phyloP scores from a whole-genome alignment of 1,140 invertebrate genomes.

The Ditylenchus dipsaci region DNA sequence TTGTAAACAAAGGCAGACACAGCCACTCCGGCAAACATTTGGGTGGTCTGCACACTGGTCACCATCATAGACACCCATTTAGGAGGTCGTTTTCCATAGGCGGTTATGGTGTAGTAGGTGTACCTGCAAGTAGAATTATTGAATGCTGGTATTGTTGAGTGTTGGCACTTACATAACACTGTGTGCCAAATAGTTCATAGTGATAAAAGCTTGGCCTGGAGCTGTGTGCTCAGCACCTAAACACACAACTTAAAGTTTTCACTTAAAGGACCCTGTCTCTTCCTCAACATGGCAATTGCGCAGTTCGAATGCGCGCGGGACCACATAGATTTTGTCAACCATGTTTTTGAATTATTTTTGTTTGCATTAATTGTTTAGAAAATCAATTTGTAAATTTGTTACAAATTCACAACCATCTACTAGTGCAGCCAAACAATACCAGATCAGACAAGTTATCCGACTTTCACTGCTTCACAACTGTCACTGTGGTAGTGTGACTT shows the following conservation, averaged over 20 bases:
- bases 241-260: too few relatives aligned
- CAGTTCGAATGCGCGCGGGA: too few relatives aligned
- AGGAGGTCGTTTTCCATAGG: slow-evolving; percentile 79
- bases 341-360: too few relatives aligned
- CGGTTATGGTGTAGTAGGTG: slow-evolving; percentile 84
- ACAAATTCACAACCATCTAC: too few relatives aligned
- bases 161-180: slow-evolving; percentile 71
- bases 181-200: slow-evolving; percentile 96
- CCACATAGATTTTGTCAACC: too few relatives aligned
- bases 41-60: slow-evolving; percentile 80
- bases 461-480: too few relatives aligned
- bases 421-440: too few relatives aligned
- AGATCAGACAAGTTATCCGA: too few relatives aligned
- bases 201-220: slow-evolving; percentile 90
- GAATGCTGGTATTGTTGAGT: neutral
- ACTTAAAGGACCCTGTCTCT: too few relatives aligned
- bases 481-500: too few relatives aligned
- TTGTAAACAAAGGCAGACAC: slow-evolving; percentile 45
- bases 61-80: slow-evolving; percentile 80
- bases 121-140: slow-evolving; percentile 58
- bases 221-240: slow-evolving; percentile 77
- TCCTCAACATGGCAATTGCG: too few relatives aligned
- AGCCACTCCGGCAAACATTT: slow-evolving; percentile 60
- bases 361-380: too few relatives aligned
- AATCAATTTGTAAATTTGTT: slow-evolving; percentile 3